Percentiles rank a stretch among this genome's conserved stretches.
Conservation (phyloP, 53 echinoderm and acorn worm species). For the Mesocentrotus franciscanus region DNA sequence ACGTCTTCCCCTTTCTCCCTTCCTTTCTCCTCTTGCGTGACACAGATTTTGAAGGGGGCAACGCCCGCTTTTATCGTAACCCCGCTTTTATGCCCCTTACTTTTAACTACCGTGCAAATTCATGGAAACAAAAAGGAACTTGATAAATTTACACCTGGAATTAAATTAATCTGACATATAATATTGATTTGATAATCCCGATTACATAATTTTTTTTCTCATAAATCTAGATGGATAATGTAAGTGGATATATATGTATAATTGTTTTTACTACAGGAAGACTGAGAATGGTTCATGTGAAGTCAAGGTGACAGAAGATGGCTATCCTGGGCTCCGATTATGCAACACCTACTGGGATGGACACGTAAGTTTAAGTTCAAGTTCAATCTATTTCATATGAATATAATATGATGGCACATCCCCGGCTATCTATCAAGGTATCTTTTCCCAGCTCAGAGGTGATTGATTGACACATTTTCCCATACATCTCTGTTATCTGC, state of each 20-base stretch:
- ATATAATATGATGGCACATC: not conserved
- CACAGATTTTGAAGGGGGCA: too few species aligned
- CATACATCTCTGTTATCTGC: too few species aligned
- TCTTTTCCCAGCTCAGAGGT: too few species aligned
- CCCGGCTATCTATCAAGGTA: not conserved
- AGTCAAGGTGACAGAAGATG: constrained; percentile 31
- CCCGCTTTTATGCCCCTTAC: not conserved
- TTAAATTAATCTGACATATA: too few species aligned
- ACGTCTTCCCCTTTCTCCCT: not conserved
- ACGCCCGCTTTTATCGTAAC: not conserved
- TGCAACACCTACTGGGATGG: constrained; percentile 96
- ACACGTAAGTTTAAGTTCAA: constrained; percentile 70
- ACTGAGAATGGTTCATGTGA: not conserved
- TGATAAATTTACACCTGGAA: too few species aligned
- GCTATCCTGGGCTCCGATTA: constrained; percentile 75
- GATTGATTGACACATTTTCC: too few species aligned
- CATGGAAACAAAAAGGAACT: too few species aligned
- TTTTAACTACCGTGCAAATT: not conserved
- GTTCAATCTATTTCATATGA: too few species aligned
- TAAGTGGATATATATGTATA: too few species aligned
- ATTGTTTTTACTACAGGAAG: not conserved
- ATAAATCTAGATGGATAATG: too few species aligned
- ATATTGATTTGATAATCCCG: too few species aligned
- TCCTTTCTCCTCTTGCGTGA: not conserved
- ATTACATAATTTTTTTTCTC: too few species aligned